Conservation (phyloP, 2,797 vertebrate genomes). For the Sebastes variabilis region DNA sequence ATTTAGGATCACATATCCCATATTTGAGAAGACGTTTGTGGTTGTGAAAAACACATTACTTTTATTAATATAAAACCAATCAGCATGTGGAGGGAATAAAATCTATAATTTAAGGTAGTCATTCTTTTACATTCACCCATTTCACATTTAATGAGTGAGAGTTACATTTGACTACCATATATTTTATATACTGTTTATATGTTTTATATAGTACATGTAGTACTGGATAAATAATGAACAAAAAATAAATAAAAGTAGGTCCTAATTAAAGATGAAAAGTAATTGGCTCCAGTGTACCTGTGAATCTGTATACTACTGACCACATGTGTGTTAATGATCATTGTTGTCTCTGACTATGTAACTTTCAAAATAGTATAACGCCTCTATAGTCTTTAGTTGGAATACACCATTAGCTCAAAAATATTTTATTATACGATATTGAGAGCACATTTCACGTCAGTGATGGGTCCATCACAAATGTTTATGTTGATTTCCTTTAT, state of each 20-base stretch:
- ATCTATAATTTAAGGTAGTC: not conserved
- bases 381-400: not conserved
- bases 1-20: not conserved
- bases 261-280: not conserved
- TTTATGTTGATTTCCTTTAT: not conserved
- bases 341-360: not conserved
- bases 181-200: not conserved
- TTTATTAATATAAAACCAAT: not conserved
- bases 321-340: not conserved
- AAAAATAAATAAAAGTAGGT: not conserved
- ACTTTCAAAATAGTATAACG: not conserved
- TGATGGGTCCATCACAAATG: not conserved
- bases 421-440: not conserved
- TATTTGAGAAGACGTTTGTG: not conserved
- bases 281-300: not conserved
- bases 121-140: not conserved
- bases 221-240: not conserved
- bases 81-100: not conserved
- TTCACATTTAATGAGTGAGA: not conserved
- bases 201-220: not conserved
- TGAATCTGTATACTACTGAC: not conserved
- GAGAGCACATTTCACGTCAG: not conserved
- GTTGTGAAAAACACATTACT: not conserved
- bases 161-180: not conserved
- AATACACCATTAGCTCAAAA: not conserved